Evolutionary conservation across 2,888 invertebrate species (phyloP).

Genomic region (Cantharis flavilabris): DNA sequence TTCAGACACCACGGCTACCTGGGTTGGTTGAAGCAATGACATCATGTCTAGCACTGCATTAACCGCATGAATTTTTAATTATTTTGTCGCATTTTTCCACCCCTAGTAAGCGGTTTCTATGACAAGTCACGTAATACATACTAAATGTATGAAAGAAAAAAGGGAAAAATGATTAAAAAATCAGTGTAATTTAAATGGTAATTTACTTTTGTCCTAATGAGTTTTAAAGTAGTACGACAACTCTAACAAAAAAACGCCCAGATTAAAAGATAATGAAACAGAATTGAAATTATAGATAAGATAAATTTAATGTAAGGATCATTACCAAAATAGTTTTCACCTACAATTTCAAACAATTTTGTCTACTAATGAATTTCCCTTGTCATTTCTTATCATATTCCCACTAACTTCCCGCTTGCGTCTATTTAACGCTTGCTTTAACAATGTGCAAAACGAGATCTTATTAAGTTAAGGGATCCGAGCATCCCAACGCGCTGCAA

Average conservation of each 20-base stretch:
- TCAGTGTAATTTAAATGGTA: not conserved
- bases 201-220: not conserved
- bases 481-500: not conserved
- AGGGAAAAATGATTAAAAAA: not conserved
- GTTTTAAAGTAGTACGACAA: not conserved
- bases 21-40: too few species aligned
- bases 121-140: not conserved
- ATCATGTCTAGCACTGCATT: too few species aligned
- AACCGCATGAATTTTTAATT: too few species aligned
- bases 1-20: too few species aligned
- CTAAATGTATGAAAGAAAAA: not conserved
- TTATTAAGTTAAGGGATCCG: conserved; percentile 28
- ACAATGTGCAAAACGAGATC: conserved; percentile 27
- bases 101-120: too few species aligned
- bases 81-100: too few species aligned
- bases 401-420: conserved; percentile 20
- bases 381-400: conserved; percentile 26
- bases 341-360: conserved; percentile 1
- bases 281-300: not conserved
- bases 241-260: not conserved
- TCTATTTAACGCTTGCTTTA: conserved; percentile 27
- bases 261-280: not conserved
- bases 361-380: conserved; percentile 21
- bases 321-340: conserved; percentile 2
- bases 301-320: not conserved